phyloP scores from a whole-genome alignment of 2,888 invertebrate genomes.

The Ganaspis brasiliensis region DNA sequence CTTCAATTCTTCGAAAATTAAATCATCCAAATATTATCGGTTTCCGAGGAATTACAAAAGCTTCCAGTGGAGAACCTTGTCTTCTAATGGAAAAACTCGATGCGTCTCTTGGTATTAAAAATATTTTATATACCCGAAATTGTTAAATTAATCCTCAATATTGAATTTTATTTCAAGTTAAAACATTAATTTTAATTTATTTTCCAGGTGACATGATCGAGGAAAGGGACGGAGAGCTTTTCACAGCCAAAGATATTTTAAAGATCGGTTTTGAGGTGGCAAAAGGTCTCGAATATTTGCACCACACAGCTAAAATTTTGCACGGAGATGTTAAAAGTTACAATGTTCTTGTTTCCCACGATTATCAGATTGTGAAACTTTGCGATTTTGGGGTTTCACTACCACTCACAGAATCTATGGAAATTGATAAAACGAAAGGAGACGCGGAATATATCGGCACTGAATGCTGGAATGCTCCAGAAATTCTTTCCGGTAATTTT shows the following conservation, averaged over 20 bases:
- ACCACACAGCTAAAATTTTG: conserved; percentile 86
- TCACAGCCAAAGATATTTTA: conserved; percentile 84
- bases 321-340: conserved; percentile 94
- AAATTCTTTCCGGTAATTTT: conserved; percentile 75
- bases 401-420: conserved; percentile 85
- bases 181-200: conserved; percentile 13
- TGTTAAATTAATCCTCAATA: too few species aligned
- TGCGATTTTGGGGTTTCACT: conserved; percentile 94
- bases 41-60: conserved; percentile 84
- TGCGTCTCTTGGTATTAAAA: conserved; percentile 83
- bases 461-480: conserved; percentile 90
- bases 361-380: conserved; percentile 88
- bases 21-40: conserved; percentile 93
- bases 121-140: conserved; percentile 6
- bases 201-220: conserved; percentile 87
- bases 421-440: conserved; percentile 82
- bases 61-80: conserved; percentile 83
- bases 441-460: conserved; percentile 87
- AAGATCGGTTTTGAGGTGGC: conserved; percentile 86
- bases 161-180: conserved; percentile 16
- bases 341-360: conserved; percentile 89
- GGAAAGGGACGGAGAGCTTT: conserved; percentile 83
- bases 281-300: conserved; percentile 89
- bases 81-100: conserved; percentile 91
- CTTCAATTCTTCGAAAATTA: conserved; percentile 85